These are phyloP conservation scores for Elymnias hypermnestra DNA, from an alignment of 1,140 invertebrate genomes.

Conservation along the genomic window DNA sequence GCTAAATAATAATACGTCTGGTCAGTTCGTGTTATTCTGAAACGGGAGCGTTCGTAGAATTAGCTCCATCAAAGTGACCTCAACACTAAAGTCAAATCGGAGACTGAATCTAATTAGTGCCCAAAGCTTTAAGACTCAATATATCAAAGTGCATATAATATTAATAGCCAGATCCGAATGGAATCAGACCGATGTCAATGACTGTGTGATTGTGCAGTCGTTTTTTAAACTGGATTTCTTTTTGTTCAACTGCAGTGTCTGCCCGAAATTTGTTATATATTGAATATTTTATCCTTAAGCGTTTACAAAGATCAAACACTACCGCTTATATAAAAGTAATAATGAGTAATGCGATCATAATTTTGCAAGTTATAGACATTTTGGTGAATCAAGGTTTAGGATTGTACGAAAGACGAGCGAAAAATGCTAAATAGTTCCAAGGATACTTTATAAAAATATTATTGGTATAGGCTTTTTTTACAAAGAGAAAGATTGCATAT, in stretches of 20 bases:
- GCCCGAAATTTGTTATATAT: neutral
- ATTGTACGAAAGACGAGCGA: no score
- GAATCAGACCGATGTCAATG: slow-evolving; percentile 4
- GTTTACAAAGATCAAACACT: no score
- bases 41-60: slow-evolving; percentile 47
- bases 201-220: neutral
- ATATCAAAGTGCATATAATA: slow-evolving; percentile 7
- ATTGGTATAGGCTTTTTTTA: no score
- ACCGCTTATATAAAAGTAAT: no score
- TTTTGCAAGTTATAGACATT: no score
- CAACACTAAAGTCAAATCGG: slow-evolving; percentile 35
- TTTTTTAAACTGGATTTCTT: neutral
- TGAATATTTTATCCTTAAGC: no score
- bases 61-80: slow-evolving; percentile 41
- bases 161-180: neutral
- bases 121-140: slow-evolving; percentile 11
- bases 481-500: no score
- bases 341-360: no score
- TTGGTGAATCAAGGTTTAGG: no score
- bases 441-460: no score
- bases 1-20: slow-evolving; percentile 44
- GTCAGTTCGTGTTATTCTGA: slow-evolving; percentile 27
- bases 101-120: slow-evolving; percentile 30
- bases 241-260: neutral
- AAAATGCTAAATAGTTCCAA: no score